These are phyloP conservation scores for Lycaena phlaeas DNA, from an alignment of 2,888 invertebrate genomes.

Conservation along the genomic window DNA sequence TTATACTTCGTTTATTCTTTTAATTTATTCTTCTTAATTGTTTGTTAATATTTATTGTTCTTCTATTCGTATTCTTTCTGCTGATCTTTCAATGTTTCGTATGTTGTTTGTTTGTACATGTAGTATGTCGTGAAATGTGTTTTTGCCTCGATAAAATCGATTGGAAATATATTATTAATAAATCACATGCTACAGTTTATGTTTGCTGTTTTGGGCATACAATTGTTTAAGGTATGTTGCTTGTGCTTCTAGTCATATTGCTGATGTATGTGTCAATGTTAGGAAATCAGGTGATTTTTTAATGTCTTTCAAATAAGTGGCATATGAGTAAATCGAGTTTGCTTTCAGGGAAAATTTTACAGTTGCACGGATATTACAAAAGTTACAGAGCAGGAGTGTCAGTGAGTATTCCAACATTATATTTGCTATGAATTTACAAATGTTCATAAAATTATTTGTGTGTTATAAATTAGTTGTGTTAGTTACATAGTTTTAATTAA, in stretches of 20 bases:
- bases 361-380: constrained; percentile 94
- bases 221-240: constrained; percentile 91
- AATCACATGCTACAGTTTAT: constrained; percentile 99
- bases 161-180: constrained; percentile 99
- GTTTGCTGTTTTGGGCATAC: constrained; percentile 99
- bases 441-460: no score
- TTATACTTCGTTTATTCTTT: not conserved
- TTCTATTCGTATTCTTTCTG: no score
- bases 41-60: constrained; percentile 24
- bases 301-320: not conserved
- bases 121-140: constrained; percentile 99
- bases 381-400: constrained; percentile 87
- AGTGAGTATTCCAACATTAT: constrained; percentile 76
- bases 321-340: constrained; percentile 16
- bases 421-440: no score
- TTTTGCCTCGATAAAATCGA: constrained; percentile 96
- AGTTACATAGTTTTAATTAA: no score
- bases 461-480: no score
- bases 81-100: no score
- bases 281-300: not conserved
- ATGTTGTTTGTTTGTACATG: constrained; percentile 28
- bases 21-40: not conserved
- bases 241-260: constrained; percentile 5
- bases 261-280: constrained; percentile 4
- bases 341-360: constrained; percentile 94